A percentile compares a stretch with the other conserved stretches of the same genome.
Conservation (phyloP, 2,888 invertebrate species). For the Falcaria lacertinaria region DNA sequence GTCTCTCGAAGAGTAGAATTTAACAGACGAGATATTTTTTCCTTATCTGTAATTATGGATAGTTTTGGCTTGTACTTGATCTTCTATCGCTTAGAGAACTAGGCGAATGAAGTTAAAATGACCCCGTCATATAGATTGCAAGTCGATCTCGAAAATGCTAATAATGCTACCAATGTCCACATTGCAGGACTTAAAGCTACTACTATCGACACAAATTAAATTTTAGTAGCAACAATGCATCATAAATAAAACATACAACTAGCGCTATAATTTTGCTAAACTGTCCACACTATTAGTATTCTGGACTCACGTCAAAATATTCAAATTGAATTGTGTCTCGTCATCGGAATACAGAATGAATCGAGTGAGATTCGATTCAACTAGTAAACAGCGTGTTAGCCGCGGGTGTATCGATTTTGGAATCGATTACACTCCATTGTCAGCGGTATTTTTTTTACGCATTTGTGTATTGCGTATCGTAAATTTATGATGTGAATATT, state of each 20-base stretch:
- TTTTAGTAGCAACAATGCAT: slow-evolving; percentile 38
- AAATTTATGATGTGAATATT: slow-evolving; percentile 37
- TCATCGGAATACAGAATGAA: slow-evolving; percentile 60
- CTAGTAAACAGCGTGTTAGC: slow-evolving; percentile 42
- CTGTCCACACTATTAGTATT: slow-evolving; percentile 61
- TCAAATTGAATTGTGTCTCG: slow-evolving; percentile 67
- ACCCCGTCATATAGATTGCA: too few species aligned
- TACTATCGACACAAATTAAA: slow-evolving; percentile 49
- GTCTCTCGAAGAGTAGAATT: too few species aligned
- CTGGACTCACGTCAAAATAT: slow-evolving; percentile 61
- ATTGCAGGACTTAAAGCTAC: slow-evolving; percentile 1
- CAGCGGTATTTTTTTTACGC: slow-evolving; percentile 30
- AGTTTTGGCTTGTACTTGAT: too few species aligned
- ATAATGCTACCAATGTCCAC: background rate
- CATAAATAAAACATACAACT: slow-evolving; percentile 67
- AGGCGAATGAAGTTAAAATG: too few species aligned
- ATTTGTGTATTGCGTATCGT: slow-evolving; percentile 29
- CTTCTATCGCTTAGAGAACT: too few species aligned
- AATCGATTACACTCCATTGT: slow-evolving; percentile 46
- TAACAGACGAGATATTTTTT: too few species aligned
- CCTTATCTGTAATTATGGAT: too few species aligned
- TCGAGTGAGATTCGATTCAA: slow-evolving; percentile 33
- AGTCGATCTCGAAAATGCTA: too few species aligned
- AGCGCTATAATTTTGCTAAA: slow-evolving; percentile 60
- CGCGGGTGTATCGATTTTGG: slow-evolving; percentile 40